These are phyloP conservation scores for Porites divaricata DNA, from an alignment of 92 coral and sea anemone genomes.

Conservation along the genomic window DNA sequence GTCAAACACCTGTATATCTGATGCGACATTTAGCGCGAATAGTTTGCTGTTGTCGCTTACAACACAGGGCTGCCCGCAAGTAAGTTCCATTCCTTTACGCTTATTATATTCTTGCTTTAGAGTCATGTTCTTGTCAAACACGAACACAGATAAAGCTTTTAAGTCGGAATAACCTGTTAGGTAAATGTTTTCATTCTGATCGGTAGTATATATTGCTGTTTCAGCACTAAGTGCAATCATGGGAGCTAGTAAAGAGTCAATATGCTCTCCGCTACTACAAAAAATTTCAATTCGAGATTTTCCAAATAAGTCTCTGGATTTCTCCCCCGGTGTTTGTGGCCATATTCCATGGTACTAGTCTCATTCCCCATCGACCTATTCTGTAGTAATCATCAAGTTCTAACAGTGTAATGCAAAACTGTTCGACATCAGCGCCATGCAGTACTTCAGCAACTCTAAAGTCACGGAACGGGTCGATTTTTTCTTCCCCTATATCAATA, in stretches of 20 bases:
- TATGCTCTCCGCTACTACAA: neutral
- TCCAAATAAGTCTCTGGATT: neutral
- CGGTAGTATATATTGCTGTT: conserved; percentile 20
- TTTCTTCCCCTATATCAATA: neutral
- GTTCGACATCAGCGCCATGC: neutral
- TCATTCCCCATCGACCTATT: conserved; percentile 1
- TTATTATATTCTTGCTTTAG: neutral
- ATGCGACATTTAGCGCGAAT: neutral
- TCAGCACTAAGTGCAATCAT: too few relatives aligned
- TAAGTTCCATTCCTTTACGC: neutral
- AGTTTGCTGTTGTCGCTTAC: neutral
- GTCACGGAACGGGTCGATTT: neutral
- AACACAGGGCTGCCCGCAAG: neutral
- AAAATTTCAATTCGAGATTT: neutral
- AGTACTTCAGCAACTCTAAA: neutral
- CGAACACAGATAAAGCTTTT: neutral
- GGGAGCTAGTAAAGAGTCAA: neutral
- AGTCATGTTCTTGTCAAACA: neutral
- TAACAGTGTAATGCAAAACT: neutral
- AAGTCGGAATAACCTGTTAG: neutral
- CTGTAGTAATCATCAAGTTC: neutral
- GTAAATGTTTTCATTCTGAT: conserved; percentile 31
- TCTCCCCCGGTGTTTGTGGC: neutral
- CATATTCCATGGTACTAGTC: neutral
- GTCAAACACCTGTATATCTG: conserved; percentile 15